Conservation (phyloP, 2,888 invertebrate genomes). For the Pedicia rivosa region DNA sequence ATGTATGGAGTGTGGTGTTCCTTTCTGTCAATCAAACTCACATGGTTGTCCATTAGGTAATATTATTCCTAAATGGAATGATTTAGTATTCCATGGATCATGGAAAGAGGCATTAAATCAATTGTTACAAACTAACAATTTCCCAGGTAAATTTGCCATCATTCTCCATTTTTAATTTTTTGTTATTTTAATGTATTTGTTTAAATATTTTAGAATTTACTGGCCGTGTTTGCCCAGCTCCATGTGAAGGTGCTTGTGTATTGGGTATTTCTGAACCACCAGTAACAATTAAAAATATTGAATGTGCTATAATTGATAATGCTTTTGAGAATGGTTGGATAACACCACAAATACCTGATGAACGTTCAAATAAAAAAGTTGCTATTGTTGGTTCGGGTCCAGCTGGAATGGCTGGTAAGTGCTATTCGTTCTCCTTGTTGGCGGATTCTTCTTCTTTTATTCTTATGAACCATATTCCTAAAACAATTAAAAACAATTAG, state of each 20-base stretch:
- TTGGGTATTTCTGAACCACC: slow-evolving; percentile 89
- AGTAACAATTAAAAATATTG: slow-evolving; percentile 98
- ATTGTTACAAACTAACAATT: slow-evolving; percentile 94
- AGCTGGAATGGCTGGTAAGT: slow-evolving; percentile 80
- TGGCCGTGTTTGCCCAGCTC: slow-evolving; percentile 89
- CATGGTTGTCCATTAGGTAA: slow-evolving; percentile 97
- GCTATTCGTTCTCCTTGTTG: too few relatives aligned
- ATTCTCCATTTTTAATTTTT: too few relatives aligned
- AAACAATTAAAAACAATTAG: too few relatives aligned
- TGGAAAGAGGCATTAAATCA: slow-evolving; percentile 91
- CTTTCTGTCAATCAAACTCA: slow-evolving; percentile 81
- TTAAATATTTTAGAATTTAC: too few relatives aligned
- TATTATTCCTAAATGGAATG: slow-evolving; percentile 99
- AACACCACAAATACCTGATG: slow-evolving; percentile 52
- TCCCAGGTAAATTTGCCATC: too few relatives aligned
- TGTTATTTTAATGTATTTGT: too few relatives aligned
- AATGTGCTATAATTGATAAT: slow-evolving; percentile 96
- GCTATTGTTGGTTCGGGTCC: slow-evolving; percentile 92
- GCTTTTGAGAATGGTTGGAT: slow-evolving; percentile 97
- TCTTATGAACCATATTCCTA: too few relatives aligned
- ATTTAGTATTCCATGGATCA: slow-evolving; percentile 82
- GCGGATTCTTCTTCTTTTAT: too few relatives aligned
- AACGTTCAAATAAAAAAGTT: slow-evolving; percentile 63
- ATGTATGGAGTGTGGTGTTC: slow-evolving; percentile 99
- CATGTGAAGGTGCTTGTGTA: slow-evolving; percentile 97